Conservation (phyloP, 2,797 vertebrate genomes). For the Enteromius radiatus region DNA sequence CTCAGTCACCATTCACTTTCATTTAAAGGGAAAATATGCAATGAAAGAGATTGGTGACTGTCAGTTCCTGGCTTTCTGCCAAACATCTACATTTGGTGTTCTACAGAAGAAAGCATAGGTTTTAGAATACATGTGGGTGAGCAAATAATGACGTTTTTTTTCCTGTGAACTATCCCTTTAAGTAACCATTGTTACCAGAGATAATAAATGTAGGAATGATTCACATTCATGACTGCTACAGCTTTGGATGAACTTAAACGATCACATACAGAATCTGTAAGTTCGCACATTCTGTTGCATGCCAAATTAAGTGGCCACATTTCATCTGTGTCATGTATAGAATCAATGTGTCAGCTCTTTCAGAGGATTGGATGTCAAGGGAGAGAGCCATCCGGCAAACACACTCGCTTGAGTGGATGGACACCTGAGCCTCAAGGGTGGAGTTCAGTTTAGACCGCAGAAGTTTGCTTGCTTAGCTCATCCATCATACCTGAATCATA, state of each 20-base stretch:
- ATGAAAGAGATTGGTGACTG: background rate
- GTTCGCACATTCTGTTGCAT: constrained; percentile 1
- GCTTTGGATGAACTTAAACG: background rate
- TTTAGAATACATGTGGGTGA: background rate
- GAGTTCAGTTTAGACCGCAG: constrained; percentile 19
- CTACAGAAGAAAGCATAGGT: background rate
- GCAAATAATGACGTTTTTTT: background rate
- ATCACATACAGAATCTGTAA: background rate
- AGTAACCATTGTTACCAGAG: background rate
- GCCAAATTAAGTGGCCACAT: constrained; percentile 18
- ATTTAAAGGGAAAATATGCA: background rate
- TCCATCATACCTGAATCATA: constrained; percentile 19
- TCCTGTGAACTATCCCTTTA: background rate
- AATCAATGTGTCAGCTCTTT: constrained; percentile 27
- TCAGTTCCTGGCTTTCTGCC: background rate
- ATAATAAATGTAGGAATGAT: background rate
- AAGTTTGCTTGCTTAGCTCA: constrained; percentile 15
- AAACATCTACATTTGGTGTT: background rate
- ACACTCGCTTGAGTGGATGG: background rate
- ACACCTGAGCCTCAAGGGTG: constrained; percentile 34
- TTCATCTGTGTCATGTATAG: constrained; percentile 2
- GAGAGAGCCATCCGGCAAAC: background rate
- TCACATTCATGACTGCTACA: background rate
- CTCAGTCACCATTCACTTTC: constrained; percentile 24
- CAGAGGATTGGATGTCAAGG: constrained; percentile 9